Evolutionary conservation across 92 coral and sea anemone species (phyloP).

Genomic region (Epizoanthus scotinus): DNA sequence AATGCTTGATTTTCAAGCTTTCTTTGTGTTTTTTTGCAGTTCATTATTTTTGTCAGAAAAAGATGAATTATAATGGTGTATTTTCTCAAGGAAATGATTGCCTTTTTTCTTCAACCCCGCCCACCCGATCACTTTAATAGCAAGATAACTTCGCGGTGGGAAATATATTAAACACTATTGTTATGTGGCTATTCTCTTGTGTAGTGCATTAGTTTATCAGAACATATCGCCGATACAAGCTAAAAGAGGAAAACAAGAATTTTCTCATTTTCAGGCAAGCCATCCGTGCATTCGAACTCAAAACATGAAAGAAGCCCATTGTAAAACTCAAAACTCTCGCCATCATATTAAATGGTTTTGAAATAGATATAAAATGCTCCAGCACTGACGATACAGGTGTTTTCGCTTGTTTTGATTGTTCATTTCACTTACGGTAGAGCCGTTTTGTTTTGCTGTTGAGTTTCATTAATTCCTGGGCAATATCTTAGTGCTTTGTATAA

Average conservation of each 20-base stretch:
- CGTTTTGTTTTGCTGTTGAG: background rate
- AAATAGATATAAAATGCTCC: background rate
- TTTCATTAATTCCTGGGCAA: background rate
- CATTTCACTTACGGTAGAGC: slow-evolving; percentile 5
- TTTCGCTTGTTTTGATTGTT: slow-evolving; percentile 21
- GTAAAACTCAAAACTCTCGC: background rate
- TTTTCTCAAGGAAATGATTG: slow-evolving; percentile 9
- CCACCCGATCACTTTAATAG: slow-evolving; percentile 7
- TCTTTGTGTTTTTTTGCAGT: background rate
- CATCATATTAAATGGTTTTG: background rate
- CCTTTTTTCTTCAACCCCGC: slow-evolving; percentile 8
- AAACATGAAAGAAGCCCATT: slow-evolving; percentile 1
- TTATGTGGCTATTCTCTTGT: background rate
- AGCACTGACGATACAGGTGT: background rate
- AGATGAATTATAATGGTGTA: background rate
- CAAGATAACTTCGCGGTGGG: slow-evolving; percentile 24
- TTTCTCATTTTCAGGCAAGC: background rate
- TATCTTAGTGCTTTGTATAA: background rate
- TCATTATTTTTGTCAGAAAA: background rate
- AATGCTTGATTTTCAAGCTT: background rate
- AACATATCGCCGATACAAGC: slow-evolving; percentile 16
- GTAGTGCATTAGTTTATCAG: slow-evolving; percentile 17
- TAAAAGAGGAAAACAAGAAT: slow-evolving; percentile 8
- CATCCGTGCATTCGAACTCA: background rate
- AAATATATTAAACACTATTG: slow-evolving; percentile 17